phyloP scores from a whole-genome alignment of 2,113 vertebrate species.

The Anolis carolinensis region DNA sequence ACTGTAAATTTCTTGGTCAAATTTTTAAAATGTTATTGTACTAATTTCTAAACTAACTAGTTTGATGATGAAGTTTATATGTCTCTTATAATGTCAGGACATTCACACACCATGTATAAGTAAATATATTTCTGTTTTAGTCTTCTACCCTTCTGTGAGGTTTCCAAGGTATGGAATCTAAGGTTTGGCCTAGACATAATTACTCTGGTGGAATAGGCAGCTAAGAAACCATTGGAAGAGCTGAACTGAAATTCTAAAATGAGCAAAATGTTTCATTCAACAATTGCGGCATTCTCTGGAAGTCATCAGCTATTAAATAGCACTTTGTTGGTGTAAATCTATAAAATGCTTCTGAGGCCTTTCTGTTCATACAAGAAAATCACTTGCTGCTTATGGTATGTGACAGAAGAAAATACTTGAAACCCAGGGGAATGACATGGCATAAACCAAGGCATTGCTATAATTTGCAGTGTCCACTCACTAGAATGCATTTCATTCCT shows the following conservation, averaged over 20 bases:
- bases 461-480: not conserved
- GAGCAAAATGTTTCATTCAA: not conserved
- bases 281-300: not conserved
- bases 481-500: constrained; percentile 43
- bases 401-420: constrained; percentile 1
- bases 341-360: not conserved
- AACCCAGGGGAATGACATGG: constrained; percentile 17
- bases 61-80: no score
- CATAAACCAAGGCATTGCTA: constrained; percentile 33
- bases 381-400: not conserved
- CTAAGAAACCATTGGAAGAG: not conserved
- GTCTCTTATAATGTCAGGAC: not conserved
- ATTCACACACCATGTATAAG: no score
- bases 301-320: not conserved
- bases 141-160: no score
- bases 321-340: not conserved
- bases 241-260: not conserved
- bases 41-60: no score
- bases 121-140: no score
- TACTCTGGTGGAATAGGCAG: not conserved
- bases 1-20: not conserved
- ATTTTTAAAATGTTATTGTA: not conserved
- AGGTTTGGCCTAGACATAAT: no score
- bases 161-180: no score
- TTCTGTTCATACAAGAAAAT: not conserved